A percentile compares a stretch with the other conserved stretches of the same genome.
These are phyloP conservation scores for Thereva unica DNA, from an alignment of 2,888 invertebrate species.

Conservation along the genomic window DNA sequence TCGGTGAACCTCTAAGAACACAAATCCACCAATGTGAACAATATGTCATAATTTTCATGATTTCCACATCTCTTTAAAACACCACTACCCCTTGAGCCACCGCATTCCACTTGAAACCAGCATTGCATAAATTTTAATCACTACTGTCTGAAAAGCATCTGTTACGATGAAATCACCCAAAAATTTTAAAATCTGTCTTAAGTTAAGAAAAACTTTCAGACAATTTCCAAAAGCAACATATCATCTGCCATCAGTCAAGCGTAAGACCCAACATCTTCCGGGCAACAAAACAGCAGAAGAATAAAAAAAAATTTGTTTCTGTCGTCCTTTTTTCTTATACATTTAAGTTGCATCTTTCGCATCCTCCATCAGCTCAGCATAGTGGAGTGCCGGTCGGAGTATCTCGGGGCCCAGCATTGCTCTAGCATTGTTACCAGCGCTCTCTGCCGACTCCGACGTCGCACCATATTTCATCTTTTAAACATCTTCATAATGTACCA, in stretches of 20 bases:
- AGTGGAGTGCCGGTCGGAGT: too few species aligned
- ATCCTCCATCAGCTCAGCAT: slow-evolving; percentile 17
- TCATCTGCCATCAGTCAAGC: slow-evolving; percentile 38
- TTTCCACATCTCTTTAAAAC: too few species aligned
- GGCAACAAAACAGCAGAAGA: slow-evolving; percentile 9
- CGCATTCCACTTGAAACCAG: background rate
- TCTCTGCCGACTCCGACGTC: slow-evolving; percentile 15
- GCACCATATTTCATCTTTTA: slow-evolving; percentile 36
- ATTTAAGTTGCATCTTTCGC: slow-evolving; percentile 7
- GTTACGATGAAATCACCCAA: slow-evolving; percentile 31
- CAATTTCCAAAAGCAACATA: slow-evolving; percentile 35
- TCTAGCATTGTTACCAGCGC: background rate
- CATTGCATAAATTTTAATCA: slow-evolving; percentile 25
- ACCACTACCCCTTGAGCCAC: too few species aligned
- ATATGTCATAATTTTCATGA: too few species aligned
- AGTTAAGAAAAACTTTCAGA: slow-evolving; percentile 33
- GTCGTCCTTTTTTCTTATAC: slow-evolving; percentile 16
- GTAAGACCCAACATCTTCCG: slow-evolving; percentile 36
- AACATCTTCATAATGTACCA: slow-evolving; percentile 35
- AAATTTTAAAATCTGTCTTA: slow-evolving; percentile 28
- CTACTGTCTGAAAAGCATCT: slow-evolving; percentile 14
- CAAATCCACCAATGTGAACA: too few species aligned
- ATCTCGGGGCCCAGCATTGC: background rate
- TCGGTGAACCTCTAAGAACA: too few species aligned
- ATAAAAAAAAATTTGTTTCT: too few species aligned